phyloP scores from a whole-genome alignment of 2,113 vertebrate genomes.

The Malurus alboscapulatus region DNA sequence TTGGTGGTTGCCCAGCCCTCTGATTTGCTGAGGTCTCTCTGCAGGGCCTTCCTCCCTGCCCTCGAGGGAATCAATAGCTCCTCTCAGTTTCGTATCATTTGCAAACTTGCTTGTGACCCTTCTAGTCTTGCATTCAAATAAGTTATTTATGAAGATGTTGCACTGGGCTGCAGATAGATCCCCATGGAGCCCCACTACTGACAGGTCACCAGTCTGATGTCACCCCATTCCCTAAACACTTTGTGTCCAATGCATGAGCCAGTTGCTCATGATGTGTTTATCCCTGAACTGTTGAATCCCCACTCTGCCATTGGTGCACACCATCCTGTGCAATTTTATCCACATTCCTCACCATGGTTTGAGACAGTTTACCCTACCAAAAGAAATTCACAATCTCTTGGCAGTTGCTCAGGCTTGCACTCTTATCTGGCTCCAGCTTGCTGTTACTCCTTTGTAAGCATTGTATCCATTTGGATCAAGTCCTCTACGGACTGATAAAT shows the following conservation, averaged over 20 bases:
- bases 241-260: background rate
- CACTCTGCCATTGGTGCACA: background rate
- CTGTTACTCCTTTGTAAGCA: background rate
- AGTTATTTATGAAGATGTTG: background rate
- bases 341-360: background rate
- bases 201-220: background rate
- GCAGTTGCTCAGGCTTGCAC: background rate
- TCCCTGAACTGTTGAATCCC: background rate
- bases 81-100: background rate
- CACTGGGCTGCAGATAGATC: background rate
- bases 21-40: background rate
- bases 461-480: background rate
- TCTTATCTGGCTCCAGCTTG: background rate
- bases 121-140: background rate
- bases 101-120: background rate
- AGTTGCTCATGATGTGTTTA: background rate
- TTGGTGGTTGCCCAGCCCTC: background rate
- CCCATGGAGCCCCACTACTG: background rate
- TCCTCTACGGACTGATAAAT: background rate
- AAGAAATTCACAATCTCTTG: background rate
- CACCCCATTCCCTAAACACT: background rate
- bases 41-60: background rate
- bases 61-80: background rate
- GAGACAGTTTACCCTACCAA: background rate
- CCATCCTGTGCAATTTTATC: background rate